Conservation (phyloP, 2,113 vertebrate genomes). For the Oenanthe melanoleuca region DNA sequence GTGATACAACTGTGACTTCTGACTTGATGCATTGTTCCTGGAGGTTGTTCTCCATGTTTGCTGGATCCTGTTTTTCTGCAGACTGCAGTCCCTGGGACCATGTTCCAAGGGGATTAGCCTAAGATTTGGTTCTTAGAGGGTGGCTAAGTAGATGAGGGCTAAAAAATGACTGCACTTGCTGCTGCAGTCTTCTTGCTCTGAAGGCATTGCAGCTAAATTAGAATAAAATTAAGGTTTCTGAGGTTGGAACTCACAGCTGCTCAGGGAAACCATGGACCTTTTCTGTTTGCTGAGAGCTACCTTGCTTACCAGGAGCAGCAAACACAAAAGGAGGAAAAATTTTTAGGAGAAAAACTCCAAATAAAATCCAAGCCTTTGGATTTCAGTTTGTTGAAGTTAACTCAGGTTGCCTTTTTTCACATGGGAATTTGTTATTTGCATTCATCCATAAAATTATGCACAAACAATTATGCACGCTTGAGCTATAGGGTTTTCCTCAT, state of each 20-base stretch:
- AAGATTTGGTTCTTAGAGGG: neutral
- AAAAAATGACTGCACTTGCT: neutral
- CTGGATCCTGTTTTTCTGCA: neutral
- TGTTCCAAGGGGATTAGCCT: neutral
- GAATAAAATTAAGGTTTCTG: neutral
- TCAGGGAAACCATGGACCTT: neutral
- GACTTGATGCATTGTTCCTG: neutral
- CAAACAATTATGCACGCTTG: neutral
- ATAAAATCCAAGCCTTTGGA: neutral
- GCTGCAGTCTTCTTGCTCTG: neutral
- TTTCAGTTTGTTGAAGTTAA: neutral
- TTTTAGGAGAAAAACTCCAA: neutral
- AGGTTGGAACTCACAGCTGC: neutral
- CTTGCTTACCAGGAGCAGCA: neutral
- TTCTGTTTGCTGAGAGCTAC: neutral
- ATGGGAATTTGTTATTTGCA: neutral
- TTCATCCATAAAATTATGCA: neutral
- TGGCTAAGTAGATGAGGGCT: neutral
- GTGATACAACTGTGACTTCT: neutral
- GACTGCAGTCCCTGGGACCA: neutral
- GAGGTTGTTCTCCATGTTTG: neutral
- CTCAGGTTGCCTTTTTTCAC: neutral
- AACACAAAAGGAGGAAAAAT: neutral
- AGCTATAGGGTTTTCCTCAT: neutral
- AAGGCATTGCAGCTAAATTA: neutral